phyloP scores from a whole-genome alignment of 2,888 invertebrate species.

The Lathronympha strigana region DNA sequence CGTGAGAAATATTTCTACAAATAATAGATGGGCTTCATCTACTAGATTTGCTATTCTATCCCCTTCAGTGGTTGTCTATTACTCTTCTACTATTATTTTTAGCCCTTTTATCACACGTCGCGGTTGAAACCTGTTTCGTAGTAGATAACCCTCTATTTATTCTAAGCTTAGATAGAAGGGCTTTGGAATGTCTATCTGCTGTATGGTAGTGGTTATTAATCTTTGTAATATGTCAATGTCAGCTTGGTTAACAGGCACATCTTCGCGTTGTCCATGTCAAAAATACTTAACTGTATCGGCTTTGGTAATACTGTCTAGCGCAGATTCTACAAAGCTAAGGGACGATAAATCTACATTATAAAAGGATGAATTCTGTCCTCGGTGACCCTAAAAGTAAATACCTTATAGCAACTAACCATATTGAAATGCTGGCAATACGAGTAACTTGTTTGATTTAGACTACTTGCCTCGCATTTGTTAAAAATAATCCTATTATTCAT shows the following conservation, averaged over 20 bases:
- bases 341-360: slow-evolving; percentile 37
- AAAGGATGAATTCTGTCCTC: slow-evolving; percentile 32
- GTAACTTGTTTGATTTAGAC: slow-evolving; percentile 7
- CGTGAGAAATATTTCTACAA: slow-evolving; percentile 68
- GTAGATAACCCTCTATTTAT: slow-evolving; percentile 56
- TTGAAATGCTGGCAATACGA: slow-evolving; percentile 30
- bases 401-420: slow-evolving; percentile 15
- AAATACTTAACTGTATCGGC: slow-evolving; percentile 10
- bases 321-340: slow-evolving; percentile 18
- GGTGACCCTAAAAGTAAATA: slow-evolving; percentile 33
- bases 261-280: slow-evolving; percentile 7
- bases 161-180: slow-evolving; percentile 47
- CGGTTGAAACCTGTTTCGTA: slow-evolving; percentile 70
- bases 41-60: slow-evolving; percentile 59
- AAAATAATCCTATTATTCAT: not conserved
- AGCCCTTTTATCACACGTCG: slow-evolving; percentile 57
- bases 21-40: slow-evolving; percentile 60
- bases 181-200: slow-evolving; percentile 57
- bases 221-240: slow-evolving; percentile 21
- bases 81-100: slow-evolving; percentile 55
- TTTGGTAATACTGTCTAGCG: slow-evolving; percentile 9
- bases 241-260: slow-evolving; percentile 12
- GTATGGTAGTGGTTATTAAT: slow-evolving; percentile 33
- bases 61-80: slow-evolving; percentile 50
- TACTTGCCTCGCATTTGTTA: slow-evolving; percentile 16